These are phyloP conservation scores for Helicoverpa assulta DNA, from an alignment of 2,888 invertebrate genomes.

Conservation along the genomic window DNA sequence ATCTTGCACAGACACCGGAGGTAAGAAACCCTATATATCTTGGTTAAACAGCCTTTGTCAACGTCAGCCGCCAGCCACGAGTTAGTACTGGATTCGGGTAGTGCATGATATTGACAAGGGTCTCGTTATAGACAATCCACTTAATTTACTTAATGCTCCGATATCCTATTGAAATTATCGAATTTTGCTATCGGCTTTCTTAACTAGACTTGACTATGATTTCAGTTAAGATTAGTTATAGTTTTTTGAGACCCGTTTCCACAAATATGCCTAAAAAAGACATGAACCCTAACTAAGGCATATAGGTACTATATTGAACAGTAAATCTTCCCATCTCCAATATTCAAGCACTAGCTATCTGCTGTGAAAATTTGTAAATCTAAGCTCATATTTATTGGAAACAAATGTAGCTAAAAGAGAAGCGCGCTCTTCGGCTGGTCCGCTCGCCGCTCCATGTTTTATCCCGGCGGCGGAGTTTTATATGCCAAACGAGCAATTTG, in stretches of 20 bases:
- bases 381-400: slow-evolving; percentile 34
- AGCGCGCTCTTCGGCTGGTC: slow-evolving; percentile 22
- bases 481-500: slow-evolving; percentile 63
- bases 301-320: neutral
- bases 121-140: slow-evolving; percentile 56
- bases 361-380: slow-evolving; percentile 12
- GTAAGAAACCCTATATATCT: slow-evolving; percentile 87
- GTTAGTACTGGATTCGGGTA: slow-evolving; percentile 56
- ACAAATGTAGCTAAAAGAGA: slow-evolving; percentile 43
- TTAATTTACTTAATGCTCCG: slow-evolving; percentile 45
- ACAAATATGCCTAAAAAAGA: no score
- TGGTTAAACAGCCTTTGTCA: slow-evolving; percentile 60
- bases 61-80: slow-evolving; percentile 53
- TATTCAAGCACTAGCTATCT: slow-evolving; percentile 1
- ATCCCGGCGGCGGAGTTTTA: slow-evolving; percentile 56
- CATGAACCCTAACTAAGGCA: neutral
- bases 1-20: slow-evolving; percentile 97
- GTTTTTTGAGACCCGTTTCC: neutral
- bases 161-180: slow-evolving; percentile 12
- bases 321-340: neutral
- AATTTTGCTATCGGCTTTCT: neutral
- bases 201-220: no score
- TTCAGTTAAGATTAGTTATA: neutral
- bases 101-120: slow-evolving; percentile 67
- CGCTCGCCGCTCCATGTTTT: slow-evolving; percentile 45